A percentile compares a stretch with the other conserved stretches of the same genome.
Evolutionary conservation across 2,888 invertebrate genomes (phyloP).

Genomic region (Protodeltote pygarga): DNA sequence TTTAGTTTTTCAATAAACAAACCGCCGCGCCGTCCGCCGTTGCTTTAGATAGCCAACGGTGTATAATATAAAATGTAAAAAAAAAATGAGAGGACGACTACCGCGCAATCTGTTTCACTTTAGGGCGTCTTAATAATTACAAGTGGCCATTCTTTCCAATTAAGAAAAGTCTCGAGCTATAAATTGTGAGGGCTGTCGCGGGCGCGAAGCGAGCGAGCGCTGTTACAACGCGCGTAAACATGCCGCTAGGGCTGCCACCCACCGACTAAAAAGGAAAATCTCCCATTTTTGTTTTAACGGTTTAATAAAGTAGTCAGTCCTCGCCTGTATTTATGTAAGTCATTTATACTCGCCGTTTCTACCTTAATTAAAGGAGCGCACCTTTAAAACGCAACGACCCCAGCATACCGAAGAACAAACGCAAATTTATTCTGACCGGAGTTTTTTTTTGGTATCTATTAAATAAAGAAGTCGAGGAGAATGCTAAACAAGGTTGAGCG

Average conservation of each 20-base stretch:
- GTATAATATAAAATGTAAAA: slow-evolving; percentile 64
- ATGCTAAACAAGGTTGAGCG: slow-evolving; percentile 86
- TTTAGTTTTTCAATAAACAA: slow-evolving; percentile 57
- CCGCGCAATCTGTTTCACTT: slow-evolving; percentile 86
- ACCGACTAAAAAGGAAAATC: slow-evolving; percentile 47
- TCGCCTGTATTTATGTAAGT: slow-evolving; percentile 70
- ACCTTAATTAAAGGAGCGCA: slow-evolving; percentile 79
- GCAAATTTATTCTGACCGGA: slow-evolving; percentile 84
- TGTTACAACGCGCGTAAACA: slow-evolving; percentile 79
- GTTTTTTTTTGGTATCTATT: slow-evolving; percentile 83
- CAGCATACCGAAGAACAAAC: slow-evolving; percentile 80
- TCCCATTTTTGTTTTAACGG: slow-evolving; percentile 69
- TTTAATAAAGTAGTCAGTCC: slow-evolving; percentile 76
- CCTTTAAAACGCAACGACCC: slow-evolving; percentile 73
- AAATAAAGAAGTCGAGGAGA: slow-evolving; percentile 86
- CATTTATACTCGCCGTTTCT: slow-evolving; percentile 73
- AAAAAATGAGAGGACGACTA: slow-evolving; percentile 74
- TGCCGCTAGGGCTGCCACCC: slow-evolving; percentile 73
- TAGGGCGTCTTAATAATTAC: slow-evolving; percentile 86
- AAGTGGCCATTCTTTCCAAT: slow-evolving; percentile 87
- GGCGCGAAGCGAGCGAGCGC: slow-evolving; percentile 64
- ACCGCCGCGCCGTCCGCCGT: slow-evolving; percentile 53
- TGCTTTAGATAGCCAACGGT: slow-evolving; percentile 52
- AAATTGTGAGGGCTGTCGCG: slow-evolving; percentile 84
- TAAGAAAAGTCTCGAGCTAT: slow-evolving; percentile 85